phyloP scores from a whole-genome alignment of 2,888 invertebrate genomes.

The Macroteleia sp. region DNA sequence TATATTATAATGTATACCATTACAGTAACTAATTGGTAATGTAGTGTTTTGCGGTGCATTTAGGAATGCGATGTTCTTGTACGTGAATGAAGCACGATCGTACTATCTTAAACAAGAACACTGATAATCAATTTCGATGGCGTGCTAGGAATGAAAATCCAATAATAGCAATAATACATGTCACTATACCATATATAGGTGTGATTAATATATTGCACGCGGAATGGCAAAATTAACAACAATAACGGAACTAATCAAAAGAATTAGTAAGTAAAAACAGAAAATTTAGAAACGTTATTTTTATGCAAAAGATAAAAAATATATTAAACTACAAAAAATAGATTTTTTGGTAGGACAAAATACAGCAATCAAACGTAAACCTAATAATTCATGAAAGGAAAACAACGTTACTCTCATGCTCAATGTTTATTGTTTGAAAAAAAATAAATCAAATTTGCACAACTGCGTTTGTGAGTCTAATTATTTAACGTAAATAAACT shows the following conservation, averaged over 20 bases:
- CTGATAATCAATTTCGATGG: constrained; percentile 56
- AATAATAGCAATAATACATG: constrained; percentile 51
- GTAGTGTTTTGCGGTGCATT: constrained; percentile 40
- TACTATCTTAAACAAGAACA: constrained; percentile 46
- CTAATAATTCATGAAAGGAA: no score
- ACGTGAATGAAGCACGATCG: constrained; percentile 43
- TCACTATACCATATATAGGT: constrained; percentile 2
- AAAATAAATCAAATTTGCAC: no score
- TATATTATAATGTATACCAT: no score
- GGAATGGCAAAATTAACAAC: background rate
- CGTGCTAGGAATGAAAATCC: constrained; percentile 50
- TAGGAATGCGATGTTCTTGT: constrained; percentile 40
- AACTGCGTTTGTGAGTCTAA: background rate
- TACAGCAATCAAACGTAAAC: no score
- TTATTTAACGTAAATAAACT: constrained; percentile 20
- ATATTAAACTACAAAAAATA: no score
- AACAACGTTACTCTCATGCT: no score
- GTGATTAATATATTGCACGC: constrained; percentile 13
- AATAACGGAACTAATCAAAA: no score
- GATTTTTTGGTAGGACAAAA: no score
- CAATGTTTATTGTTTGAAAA: no score
- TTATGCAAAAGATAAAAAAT: no score
- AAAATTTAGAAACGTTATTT: no score
- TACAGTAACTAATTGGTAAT: constrained; percentile 26
- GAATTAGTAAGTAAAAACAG: no score